Evolutionary conservation across 2,797 vertebrate species (phyloP).

Genomic region (Poliocrania exsul): DNA sequence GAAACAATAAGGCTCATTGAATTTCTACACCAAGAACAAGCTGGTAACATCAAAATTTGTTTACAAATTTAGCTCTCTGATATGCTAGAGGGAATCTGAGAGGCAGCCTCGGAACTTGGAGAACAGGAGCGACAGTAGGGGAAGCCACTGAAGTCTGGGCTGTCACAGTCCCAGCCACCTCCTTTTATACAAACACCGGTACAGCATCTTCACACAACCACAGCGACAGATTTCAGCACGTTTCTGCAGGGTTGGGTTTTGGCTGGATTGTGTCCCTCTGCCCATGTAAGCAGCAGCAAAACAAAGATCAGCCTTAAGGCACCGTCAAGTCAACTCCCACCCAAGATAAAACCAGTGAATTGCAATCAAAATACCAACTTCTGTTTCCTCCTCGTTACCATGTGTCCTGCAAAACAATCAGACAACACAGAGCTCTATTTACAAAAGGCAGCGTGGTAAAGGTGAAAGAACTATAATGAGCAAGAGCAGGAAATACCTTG

Average conservation of each 20-base stretch:
- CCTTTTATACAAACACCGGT: background rate
- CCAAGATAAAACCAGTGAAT: background rate
- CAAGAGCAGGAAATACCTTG: background rate
- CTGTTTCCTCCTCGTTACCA: slow-evolving; percentile 18
- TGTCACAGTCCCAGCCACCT: background rate
- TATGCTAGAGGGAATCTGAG: background rate
- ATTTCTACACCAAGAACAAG: background rate
- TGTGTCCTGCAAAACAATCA: slow-evolving; percentile 1
- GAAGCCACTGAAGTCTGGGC: background rate
- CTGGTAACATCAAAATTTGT: background rate
- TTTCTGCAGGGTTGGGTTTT: background rate
- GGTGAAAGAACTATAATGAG: background rate
- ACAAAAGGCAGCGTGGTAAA: background rate
- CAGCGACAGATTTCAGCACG: background rate
- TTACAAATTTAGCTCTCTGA: background rate
- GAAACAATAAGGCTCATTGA: background rate
- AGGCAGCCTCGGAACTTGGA: background rate
- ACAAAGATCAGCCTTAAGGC: background rate
- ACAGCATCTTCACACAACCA: background rate
- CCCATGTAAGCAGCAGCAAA: background rate
- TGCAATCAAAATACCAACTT: background rate
- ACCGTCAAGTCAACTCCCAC: background rate
- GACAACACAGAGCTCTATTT: background rate
- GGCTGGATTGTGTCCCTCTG: background rate
- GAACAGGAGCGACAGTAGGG: background rate